Conservation (phyloP, 2,797 vertebrate species). For the Kryptolebias ocellatus region DNA sequence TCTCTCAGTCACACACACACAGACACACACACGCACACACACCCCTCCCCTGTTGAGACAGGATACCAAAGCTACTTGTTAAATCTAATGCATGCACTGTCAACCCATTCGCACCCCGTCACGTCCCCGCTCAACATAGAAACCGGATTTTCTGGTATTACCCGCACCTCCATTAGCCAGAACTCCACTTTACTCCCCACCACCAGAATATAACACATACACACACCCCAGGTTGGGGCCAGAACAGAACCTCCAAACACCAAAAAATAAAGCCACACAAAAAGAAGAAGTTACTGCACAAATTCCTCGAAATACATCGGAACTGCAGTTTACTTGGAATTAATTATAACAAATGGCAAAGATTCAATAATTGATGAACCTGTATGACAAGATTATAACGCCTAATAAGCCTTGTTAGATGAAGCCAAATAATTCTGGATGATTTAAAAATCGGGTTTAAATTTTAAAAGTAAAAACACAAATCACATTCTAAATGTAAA, state of each 20-base stretch:
- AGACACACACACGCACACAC: conserved; percentile 39
- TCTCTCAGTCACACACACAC: conserved; percentile 26
- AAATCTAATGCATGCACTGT: conserved; percentile 86
- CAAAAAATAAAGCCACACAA: not conserved
- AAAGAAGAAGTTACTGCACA: too few species aligned
- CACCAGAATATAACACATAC: conserved; percentile 22
- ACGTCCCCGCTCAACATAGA: conserved; percentile 87
- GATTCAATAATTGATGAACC: conserved; percentile 69
- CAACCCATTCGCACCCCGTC: conserved; percentile 89
- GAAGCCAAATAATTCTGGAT: conserved; percentile 38
- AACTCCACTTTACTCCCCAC: conserved; percentile 54
- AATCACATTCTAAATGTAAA: not conserved
- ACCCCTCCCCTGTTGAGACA: conserved; percentile 73
- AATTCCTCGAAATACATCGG: too few species aligned
- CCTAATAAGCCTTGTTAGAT: conserved; percentile 46
- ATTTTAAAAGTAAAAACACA: not conserved
- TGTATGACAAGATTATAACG: conserved; percentile 62
- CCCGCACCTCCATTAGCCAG: conserved; percentile 81
- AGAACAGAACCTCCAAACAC: conserved; percentile 28
- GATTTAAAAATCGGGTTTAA: conserved; percentile 30
- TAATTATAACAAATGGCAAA: conserved; percentile 66
- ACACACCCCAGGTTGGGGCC: conserved; percentile 52
- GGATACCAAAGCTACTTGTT: conserved; percentile 87
- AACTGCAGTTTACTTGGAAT: conserved; percentile 57
- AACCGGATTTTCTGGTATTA: conserved; percentile 88